Evolutionary conservation across 2,888 invertebrate genomes (phyloP).

Genomic region (Venusia cambrica): DNA sequence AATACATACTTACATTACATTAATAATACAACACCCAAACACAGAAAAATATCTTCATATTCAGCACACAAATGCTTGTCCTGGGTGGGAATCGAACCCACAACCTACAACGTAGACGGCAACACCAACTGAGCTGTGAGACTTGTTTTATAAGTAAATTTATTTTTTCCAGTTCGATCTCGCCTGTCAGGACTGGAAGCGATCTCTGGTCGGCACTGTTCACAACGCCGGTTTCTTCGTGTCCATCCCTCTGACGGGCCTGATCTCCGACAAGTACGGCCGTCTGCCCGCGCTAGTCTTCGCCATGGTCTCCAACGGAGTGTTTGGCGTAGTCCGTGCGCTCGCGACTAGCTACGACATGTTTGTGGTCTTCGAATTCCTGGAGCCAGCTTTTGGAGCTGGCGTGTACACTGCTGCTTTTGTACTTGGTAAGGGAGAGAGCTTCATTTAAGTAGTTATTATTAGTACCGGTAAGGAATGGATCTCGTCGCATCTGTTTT

Average conservation of each 20-base stretch:
- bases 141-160: neutral
- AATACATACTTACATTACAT: too few species aligned
- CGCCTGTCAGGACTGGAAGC: constrained; percentile 86
- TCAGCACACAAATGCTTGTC: too few species aligned
- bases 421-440: constrained; percentile 83
- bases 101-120: too few species aligned
- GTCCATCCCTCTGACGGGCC: constrained; percentile 85
- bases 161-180: constrained; percentile 81
- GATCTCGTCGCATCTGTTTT: too few species aligned
- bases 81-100: too few species aligned
- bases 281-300: constrained; percentile 82
- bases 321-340: constrained; percentile 80
- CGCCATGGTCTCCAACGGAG: constrained; percentile 76
- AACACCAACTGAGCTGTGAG: neutral
- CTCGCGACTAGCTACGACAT: constrained; percentile 80
- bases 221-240: constrained; percentile 88
- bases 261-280: constrained; percentile 86
- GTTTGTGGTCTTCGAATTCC: constrained; percentile 81
- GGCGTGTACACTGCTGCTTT: constrained; percentile 82
- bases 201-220: constrained; percentile 87
- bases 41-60: too few species aligned
- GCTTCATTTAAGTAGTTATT: too few species aligned
- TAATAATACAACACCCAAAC: too few species aligned
- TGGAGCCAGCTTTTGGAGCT: constrained; percentile 80
- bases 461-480: too few species aligned